Conservation (phyloP, 2,888 invertebrate genomes). For the Limnephilus lunatus region DNA sequence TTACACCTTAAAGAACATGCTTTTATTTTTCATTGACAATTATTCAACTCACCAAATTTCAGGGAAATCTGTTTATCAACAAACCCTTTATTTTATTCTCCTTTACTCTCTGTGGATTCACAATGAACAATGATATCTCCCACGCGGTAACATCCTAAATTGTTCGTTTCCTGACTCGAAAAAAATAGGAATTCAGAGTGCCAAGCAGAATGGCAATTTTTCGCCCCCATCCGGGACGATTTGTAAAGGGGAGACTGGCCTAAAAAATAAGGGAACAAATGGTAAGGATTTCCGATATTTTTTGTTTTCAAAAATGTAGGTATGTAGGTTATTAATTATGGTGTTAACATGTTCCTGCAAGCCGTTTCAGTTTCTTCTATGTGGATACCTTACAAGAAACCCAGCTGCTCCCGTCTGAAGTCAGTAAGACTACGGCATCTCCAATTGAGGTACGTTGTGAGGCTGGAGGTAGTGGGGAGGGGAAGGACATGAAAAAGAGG, state of each 20-base stretch:
- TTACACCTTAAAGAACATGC: not conserved
- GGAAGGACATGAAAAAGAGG: too few species aligned
- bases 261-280: not conserved
- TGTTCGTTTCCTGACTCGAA: slow-evolving; percentile 8
- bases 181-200: slow-evolving; percentile 4
- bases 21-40: not conserved
- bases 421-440: too few species aligned
- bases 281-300: too few species aligned
- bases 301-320: too few species aligned
- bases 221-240: not conserved
- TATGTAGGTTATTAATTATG: too few species aligned
- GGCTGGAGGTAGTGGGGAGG: too few species aligned
- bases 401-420: too few species aligned
- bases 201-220: not conserved
- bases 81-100: not conserved
- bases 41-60: not conserved
- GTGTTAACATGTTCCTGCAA: too few species aligned
- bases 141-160: not conserved
- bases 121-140: not conserved
- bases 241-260: not conserved
- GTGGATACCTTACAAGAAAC: too few species aligned
- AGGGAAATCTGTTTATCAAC: not conserved
- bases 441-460: too few species aligned
- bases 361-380: too few species aligned
- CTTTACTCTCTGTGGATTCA: not conserved